A percentile compares a stretch with the other conserved stretches of the same genome.
These are phyloP conservation scores for Bombycilla garrulus DNA, from an alignment of 2,113 vertebrate genomes.

Conservation along the genomic window DNA sequence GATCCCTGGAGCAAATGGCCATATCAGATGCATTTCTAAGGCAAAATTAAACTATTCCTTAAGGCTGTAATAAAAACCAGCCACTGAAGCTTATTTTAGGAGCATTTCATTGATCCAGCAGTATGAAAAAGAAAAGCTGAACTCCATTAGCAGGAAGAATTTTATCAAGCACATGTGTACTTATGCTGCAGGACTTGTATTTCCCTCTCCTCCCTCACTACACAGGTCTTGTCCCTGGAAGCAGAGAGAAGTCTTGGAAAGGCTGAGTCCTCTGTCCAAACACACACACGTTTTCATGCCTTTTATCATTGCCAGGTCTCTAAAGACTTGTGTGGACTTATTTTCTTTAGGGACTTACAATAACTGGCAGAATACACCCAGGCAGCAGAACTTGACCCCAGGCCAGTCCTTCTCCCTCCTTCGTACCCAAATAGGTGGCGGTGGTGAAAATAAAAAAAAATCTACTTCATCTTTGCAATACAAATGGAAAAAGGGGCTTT, in stretches of 20 bases:
- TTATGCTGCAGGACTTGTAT: not conserved
- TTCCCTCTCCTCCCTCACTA: not conserved
- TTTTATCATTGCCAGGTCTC: not conserved
- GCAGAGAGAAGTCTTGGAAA: not conserved
- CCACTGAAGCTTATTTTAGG: not conserved
- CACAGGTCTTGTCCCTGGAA: not conserved
- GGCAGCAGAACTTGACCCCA: not conserved
- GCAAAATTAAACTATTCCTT: conserved; percentile 11
- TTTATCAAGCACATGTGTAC: not conserved
- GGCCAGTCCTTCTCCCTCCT: not conserved
- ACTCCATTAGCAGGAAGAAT: not conserved
- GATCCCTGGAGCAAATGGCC: not conserved
- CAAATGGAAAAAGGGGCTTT: not conserved
- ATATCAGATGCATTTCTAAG: not conserved
- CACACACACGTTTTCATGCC: accelerated
- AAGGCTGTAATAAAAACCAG: not conserved
- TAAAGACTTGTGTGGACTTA: accelerated
- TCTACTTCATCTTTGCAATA: not conserved
- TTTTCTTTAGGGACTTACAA: not conserved
- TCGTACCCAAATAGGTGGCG: accelerated
- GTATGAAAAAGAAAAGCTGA: not conserved
- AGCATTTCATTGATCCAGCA: not conserved
- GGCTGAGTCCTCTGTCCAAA: not conserved
- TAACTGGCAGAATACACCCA: accelerated
- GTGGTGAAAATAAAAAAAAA: not conserved